Percentiles rank a stretch among this genome's conserved stretches.
Evolutionary conservation across 92 coral and sea anemone species (phyloP).

Genomic region (Palythoa heliodiscus): DNA sequence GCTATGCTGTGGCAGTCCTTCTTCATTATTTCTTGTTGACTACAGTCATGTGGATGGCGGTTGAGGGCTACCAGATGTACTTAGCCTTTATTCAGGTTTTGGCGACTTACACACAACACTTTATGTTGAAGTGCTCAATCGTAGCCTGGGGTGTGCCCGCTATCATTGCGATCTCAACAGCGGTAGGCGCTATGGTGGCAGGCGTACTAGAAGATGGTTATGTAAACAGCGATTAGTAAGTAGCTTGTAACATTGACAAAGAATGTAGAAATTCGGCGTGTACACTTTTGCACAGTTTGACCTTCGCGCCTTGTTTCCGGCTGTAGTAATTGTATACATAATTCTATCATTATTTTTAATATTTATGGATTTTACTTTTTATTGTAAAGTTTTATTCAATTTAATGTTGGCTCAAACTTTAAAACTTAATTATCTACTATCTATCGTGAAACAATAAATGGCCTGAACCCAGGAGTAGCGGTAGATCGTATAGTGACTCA

Average conservation of each 20-base stretch:
- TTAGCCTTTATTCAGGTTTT: conserved; percentile 53
- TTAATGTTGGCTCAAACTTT: too few relatives aligned
- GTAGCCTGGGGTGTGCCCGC: conserved; percentile 67
- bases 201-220: conserved; percentile 44
- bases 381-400: too few relatives aligned
- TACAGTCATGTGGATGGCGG: conserved; percentile 55
- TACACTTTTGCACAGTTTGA: too few relatives aligned
- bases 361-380: too few relatives aligned
- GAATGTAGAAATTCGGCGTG: background rate
- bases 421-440: too few relatives aligned
- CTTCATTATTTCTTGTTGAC: conserved; percentile 58
- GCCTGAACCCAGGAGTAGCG: too few relatives aligned
- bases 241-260: background rate
- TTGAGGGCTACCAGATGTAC: conserved; percentile 61
- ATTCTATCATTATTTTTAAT: too few relatives aligned
- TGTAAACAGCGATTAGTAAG: conserved; percentile 16
- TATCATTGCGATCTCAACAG: conserved; percentile 48
- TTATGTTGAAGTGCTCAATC: conserved; percentile 49
- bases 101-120: conserved; percentile 35
- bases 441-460: too few relatives aligned
- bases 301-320: too few relatives aligned
- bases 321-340: too few relatives aligned
- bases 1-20: conserved; percentile 50
- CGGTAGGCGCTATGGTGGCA: conserved; percentile 30
- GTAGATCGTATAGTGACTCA: too few relatives aligned